Evolutionary conservation across 2,797 vertebrate genomes (phyloP), one percentile per base, ranked within the genome.

Genomic region (Lepus oiostolus): DNA sequence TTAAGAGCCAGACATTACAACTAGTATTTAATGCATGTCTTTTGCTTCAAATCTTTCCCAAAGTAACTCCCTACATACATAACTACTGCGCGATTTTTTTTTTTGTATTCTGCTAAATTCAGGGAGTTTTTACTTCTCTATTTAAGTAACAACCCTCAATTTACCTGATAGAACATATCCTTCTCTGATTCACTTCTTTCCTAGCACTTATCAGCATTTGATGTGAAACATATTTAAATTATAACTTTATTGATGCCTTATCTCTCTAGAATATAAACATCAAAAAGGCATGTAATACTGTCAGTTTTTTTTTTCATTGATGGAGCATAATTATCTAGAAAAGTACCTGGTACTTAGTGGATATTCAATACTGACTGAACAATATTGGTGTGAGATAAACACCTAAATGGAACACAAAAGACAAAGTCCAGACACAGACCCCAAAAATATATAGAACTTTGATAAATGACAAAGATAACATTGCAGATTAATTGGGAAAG

Each of bases 141-240:
- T 83, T 86, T 83, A 74, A 92, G 67, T 35, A 89, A n/a, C 50
- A 85, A 68, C 11, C 1, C 5, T 79, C 50, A 83, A 19, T 2
- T 19, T 4, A 77, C 12, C 12, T 58, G 32, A 12, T 21, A 14
- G 4, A 35, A 8, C 16, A 22, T 70, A n/a, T 74, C 3, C 30
- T 60, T 77, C 16, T 88, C 17, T 67, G 22, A n/a, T 60, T 47
- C 54, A n/a, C 32, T 74, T 74, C 68, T 67, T 68, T 63, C 28
- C 26, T 16, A 65, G 32, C 24, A 58, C 10, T 16, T 75, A 10
- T 91, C 74, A 75, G 14, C 12, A 50, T 65, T 77, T 65, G 58
- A 72, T 84, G 65, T 67, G 77, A 85, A 67, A 24, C 19, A 42
- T 50, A 81, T 71, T 81, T 79, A 60, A 92, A 79, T 62, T 74